phyloP scores from a whole-genome alignment of 2,113 vertebrate genomes.

The Lophotis ruficrista region DNA sequence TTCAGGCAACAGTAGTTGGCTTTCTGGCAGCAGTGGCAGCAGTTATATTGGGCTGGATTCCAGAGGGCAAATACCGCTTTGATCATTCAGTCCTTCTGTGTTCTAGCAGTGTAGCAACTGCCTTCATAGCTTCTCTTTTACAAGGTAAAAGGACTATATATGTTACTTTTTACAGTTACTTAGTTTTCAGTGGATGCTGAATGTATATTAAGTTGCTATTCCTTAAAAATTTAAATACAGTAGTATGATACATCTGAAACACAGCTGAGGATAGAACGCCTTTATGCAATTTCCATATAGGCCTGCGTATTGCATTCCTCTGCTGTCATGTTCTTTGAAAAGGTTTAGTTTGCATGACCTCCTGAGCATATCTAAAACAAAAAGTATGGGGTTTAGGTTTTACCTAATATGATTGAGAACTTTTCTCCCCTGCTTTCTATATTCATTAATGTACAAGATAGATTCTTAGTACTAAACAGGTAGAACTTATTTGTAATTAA shows the following conservation, averaged over 20 bases:
- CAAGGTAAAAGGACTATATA: constrained; percentile 79
- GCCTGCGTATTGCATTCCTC: background rate
- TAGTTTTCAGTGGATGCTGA: background rate
- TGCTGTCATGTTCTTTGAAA: background rate
- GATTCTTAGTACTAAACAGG: background rate
- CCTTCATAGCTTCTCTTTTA: constrained; percentile 94
- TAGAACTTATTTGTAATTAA: background rate
- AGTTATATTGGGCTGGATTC: constrained; percentile 92
- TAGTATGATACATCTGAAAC: background rate
- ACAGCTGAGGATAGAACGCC: background rate
- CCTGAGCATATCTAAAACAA: background rate
- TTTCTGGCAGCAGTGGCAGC: constrained; percentile 95
- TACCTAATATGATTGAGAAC: background rate
- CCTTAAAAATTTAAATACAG: background rate
- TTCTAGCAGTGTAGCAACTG: constrained; percentile 94
- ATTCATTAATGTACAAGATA: background rate
- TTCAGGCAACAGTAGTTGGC: constrained; percentile 95
- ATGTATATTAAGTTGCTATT: background rate
- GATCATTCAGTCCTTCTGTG: constrained; percentile 91
- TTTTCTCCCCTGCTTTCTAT: background rate
- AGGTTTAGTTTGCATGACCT: background rate
- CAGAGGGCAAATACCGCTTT: constrained; percentile 92
- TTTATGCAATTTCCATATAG: background rate
- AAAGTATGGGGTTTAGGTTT: background rate
- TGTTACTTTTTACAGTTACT: background rate